Evolutionary conservation across 2,797 vertebrate genomes (phyloP).

Genomic region (Clarias laeviceps): DNA sequence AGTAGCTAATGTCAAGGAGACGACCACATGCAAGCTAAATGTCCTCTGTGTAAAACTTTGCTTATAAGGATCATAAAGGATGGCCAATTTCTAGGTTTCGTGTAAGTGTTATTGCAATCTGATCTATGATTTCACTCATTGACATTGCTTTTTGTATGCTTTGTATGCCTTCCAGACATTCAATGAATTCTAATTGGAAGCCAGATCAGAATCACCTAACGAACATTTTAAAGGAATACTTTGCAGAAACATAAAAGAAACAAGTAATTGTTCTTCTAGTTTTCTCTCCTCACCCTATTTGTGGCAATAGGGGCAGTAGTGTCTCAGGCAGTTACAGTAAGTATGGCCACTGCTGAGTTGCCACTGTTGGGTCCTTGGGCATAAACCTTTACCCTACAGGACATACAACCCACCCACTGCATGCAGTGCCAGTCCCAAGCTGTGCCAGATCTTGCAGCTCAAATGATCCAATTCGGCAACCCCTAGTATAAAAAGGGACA

Average conservation of each 20-base stretch:
- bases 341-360: no score
- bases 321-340: no score
- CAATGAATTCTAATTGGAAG: slow-evolving; percentile 1
- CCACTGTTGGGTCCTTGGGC: no score
- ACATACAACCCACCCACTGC: no score
- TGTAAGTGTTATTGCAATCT: neutral
- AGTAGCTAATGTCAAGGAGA: slow-evolving; percentile 38
- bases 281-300: no score
- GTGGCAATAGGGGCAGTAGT: no score
- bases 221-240: slow-evolving; percentile 2
- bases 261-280: neutral
- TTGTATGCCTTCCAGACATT: neutral
- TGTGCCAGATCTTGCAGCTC: no score
- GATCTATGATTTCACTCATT: neutral
- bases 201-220: neutral
- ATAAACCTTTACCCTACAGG: no score
- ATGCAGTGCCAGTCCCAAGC: no score
- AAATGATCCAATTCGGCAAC: no score
- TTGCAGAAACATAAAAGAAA: neutral
- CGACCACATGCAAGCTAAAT: slow-evolving; percentile 6
- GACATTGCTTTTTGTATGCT: neutral
- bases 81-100: neutral
- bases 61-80: neutral
- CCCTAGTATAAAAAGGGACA: no score
- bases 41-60: neutral